A percentile compares a stretch with the other conserved stretches of the same genome.
These are phyloP conservation scores for Portunus trituberculatus DNA, from an alignment of 1,140 invertebrate species.

Conservation along the genomic window DNA sequence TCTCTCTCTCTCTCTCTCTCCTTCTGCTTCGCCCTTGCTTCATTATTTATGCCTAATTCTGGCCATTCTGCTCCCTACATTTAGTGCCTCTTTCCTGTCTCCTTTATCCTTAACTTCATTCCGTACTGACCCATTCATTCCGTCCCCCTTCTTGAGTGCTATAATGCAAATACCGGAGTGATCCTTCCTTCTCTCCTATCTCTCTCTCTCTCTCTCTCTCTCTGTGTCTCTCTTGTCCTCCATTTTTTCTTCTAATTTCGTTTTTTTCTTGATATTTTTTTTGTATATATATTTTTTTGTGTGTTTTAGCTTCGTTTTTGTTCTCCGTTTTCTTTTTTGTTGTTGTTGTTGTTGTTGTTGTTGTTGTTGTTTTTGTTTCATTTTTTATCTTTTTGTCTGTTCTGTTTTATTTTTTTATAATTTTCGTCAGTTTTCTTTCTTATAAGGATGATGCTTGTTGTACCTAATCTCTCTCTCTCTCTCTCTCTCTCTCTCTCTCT, in stretches of 20 bases:
- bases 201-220: conserved; percentile 38
- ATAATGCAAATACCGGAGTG: conserved; percentile 15
- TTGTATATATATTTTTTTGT: no score
- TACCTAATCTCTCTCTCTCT: background rate
- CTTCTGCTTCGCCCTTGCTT: background rate
- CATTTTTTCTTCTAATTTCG: no score
- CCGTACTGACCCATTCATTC: background rate
- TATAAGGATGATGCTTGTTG: no score
- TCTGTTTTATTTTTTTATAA: no score
- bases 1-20: no score
- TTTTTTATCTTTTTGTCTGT: no score
- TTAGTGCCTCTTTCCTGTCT: conserved; percentile 1
- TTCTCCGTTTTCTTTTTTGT: no score
- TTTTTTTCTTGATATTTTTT: no score
- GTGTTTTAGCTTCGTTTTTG: no score
- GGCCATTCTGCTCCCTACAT: conserved; percentile 18
- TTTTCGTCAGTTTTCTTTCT: no score
- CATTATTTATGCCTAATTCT: conserved; percentile 24
- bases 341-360: background rate
- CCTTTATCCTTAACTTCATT: conserved; percentile 14
- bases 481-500: no score
- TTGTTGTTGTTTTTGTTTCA: background rate
- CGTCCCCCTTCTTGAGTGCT: conserved; percentile 16
- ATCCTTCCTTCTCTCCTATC: conserved; percentile 17
- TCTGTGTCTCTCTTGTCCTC: background rate